phyloP scores from a whole-genome alignment of 2,888 invertebrate species.

The Drosophila sordidapex region DNA sequence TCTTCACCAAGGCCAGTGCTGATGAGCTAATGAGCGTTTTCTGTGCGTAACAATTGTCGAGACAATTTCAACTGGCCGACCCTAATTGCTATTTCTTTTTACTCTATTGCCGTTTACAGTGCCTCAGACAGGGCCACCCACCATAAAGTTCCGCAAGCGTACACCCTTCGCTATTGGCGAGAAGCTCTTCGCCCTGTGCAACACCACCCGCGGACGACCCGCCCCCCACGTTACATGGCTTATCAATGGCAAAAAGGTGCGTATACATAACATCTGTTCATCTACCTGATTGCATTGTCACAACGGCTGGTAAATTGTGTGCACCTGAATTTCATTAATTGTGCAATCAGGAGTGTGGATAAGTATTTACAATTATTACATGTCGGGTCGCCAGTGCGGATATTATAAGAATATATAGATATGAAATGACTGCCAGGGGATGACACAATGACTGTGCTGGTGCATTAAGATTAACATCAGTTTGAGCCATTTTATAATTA shows the following conservation, averaged over 20 bases:
- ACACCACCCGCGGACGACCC: constrained; percentile 89
- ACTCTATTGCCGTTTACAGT: constrained; percentile 81
- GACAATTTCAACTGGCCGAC: constrained; percentile 19
- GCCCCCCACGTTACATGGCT: constrained; percentile 90
- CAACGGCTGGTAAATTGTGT: constrained; percentile 23
- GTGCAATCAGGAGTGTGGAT: neutral
- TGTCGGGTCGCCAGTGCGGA: neutral
- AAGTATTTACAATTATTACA: neutral
- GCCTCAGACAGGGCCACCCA: constrained; percentile 88
- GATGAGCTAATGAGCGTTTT: constrained; percentile 92
- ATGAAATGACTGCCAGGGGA: constrained; percentile 63
- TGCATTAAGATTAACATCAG: constrained; percentile 76
- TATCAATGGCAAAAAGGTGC: constrained; percentile 89
- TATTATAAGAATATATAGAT: constrained; percentile 10
- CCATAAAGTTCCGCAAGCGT: constrained; percentile 88
- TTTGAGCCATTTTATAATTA: constrained; percentile 81
- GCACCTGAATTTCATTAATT: constrained; percentile 29
- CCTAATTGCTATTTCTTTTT: constrained; percentile 30
- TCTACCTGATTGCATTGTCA: neutral
- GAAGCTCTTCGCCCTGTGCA: constrained; percentile 89
- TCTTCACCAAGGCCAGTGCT: constrained; percentile 92
- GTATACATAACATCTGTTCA: constrained; percentile 51
- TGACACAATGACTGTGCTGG: constrained; percentile 45
- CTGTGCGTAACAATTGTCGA: constrained; percentile 87
- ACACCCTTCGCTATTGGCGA: constrained; percentile 87